Base-by-base conservation (phyloP, 2,797 vertebrate species). In the Rhinichthys osculus region DNA sequence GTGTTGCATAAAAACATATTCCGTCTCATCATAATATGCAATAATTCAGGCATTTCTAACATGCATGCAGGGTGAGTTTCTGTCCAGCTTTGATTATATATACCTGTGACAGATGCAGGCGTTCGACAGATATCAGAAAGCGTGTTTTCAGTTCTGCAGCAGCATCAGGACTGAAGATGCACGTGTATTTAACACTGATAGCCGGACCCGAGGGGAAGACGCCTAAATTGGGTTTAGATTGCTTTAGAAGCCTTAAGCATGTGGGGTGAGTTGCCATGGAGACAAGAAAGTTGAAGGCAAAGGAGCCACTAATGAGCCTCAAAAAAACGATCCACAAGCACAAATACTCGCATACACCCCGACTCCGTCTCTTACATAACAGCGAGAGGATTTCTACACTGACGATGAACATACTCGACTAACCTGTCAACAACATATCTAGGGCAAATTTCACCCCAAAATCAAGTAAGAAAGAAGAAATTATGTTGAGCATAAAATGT, bases 291-390 rank as follows among this genome's bases (percentile, higher is more conserved):
- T 83, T 74, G 33, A 83, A 83, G 81, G 54, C 81, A 74, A 74
- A 83, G 71, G 69, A 90, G 86, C 64, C 27, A n/a, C 74, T 81
- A 86, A 86, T 76, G 82, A 54, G 38, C 69, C 23, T 73, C 23
- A n/a, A 62, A 19, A 9, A 62, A 64, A 47, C 27, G 1, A 83
- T 17, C 3, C n/a, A 21, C 38, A 44, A 5, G 40, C 35, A 71
- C 14, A 66, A 38, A 54, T 62, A 84, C 42, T 27, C 62, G 66
- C 38, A 64, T 57, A 74, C 54, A 2, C 44, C 54, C 8, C 16
- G 7, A 17, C 42, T 74, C 17, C 2, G 1, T 3, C 30, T 54
- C 50, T 54, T 76, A 76, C 73, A 54, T 76, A 76, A 76, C 73
- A 76, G 73, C 33, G 10, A 23, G 2, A 35, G 72, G 47, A 35